Conservation (phyloP, 2,113 vertebrate species). For the Scophthalmus maximus region DNA sequence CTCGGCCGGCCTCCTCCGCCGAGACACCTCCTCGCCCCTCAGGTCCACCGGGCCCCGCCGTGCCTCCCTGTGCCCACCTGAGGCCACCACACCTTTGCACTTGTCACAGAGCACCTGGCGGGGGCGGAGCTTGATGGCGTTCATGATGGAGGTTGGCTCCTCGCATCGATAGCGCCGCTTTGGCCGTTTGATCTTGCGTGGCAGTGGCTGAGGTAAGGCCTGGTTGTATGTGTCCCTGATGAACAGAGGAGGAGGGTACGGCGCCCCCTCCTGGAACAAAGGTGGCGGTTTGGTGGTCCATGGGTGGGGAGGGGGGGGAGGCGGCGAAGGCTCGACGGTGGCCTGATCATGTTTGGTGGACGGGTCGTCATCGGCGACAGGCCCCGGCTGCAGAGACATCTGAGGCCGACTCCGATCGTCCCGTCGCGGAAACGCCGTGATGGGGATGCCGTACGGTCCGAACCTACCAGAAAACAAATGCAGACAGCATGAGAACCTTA, state of each 20-base stretch:
- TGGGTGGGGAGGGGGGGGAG: conserved; percentile 72
- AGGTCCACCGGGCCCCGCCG: conserved; percentile 86
- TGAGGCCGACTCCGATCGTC: conserved; percentile 89
- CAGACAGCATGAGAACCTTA: conserved; percentile 1
- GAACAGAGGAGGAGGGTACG: conserved; percentile 96
- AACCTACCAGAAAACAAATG: conserved; percentile 82
- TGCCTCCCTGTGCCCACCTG: conserved; percentile 87
- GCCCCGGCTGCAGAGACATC: conserved; percentile 82
- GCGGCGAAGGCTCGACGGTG: neutral
- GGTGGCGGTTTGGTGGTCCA: conserved; percentile 94
- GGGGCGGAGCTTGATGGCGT: conserved; percentile 95
- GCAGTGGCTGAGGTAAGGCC: conserved; percentile 97
- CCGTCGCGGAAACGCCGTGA: conserved; percentile 94
- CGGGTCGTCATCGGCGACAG: neutral
- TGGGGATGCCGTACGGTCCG: conserved; percentile 97
- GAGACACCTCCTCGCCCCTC: conserved; percentile 87
- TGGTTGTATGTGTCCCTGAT: conserved; percentile 99
- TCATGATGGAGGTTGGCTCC: conserved; percentile 98
- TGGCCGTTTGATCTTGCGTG: conserved; percentile 96
- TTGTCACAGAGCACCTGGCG: conserved; percentile 98
- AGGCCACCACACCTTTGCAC: conserved; percentile 91
- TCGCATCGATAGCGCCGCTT: conserved; percentile 96
- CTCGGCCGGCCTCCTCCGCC: conserved; percentile 87
- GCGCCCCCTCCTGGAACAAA: conserved; percentile 95
- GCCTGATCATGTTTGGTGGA: conserved; percentile 50